These are phyloP conservation scores for Xylocampa areola DNA, from an alignment of 2,888 invertebrate genomes.

Conservation along the genomic window DNA sequence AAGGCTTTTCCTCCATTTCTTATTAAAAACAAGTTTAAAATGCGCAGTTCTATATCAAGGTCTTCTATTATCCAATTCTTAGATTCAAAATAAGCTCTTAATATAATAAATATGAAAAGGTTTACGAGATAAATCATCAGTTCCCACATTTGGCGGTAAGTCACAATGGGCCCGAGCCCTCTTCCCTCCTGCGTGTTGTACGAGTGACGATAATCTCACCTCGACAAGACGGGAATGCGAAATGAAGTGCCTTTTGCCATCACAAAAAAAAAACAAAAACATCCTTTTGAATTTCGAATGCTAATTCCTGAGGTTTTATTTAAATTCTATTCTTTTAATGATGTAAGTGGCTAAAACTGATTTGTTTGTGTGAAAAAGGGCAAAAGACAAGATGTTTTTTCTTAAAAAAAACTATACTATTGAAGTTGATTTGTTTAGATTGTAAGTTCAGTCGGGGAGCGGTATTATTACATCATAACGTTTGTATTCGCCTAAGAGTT, in stretches of 20 bases:
- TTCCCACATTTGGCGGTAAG: conserved; percentile 75
- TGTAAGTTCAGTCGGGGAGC: too few relatives aligned
- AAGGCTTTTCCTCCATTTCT: too few relatives aligned
- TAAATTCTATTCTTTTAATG: conserved; percentile 66
- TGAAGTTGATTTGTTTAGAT: too few relatives aligned
- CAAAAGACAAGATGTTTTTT: conserved; percentile 11
- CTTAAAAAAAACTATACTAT: too few relatives aligned
- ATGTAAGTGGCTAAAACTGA: conserved; percentile 75
- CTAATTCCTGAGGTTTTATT: conserved; percentile 58
- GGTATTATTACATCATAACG: too few relatives aligned
- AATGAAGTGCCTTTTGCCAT: conserved; percentile 57
- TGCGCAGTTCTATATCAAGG: conserved; percentile 38
- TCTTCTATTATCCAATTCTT: conserved; percentile 40
- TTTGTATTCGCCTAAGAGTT: too few relatives aligned
- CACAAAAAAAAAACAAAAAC: conserved; percentile 52
- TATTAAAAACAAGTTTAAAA: conserved; percentile 20
- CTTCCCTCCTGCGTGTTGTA: conserved; percentile 68
- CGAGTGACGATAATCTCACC: conserved; percentile 83
- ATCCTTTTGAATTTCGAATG: conserved; percentile 59
- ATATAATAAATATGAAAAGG: conserved; percentile 67
- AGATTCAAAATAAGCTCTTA: conserved; percentile 59
- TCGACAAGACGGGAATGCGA: conserved; percentile 61
- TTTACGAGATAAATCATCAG: conserved; percentile 72
- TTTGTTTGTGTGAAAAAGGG: conserved; percentile 45
- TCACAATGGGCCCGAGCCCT: conserved; percentile 63